Evolutionary conservation across 2,888 invertebrate species (phyloP).

Genomic region (Monoplex corrugatus): DNA sequence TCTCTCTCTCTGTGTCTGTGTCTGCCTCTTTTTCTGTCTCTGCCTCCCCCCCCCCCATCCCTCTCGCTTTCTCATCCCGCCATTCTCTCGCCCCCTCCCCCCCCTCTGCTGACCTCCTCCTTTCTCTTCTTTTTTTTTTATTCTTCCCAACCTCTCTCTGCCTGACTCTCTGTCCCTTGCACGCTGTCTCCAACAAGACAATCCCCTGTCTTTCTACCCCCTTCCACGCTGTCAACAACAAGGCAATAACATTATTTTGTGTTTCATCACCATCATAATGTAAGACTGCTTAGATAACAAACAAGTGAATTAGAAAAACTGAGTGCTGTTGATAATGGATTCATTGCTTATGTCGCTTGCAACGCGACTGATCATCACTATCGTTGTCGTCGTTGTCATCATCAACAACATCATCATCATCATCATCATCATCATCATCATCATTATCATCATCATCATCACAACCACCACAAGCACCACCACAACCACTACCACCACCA

Average conservation of each 20-base stretch:
- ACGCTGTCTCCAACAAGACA: slow-evolving; percentile 29
- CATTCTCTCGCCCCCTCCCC: neutral
- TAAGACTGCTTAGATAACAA: neutral
- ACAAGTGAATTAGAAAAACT: neutral
- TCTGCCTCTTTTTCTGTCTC: neutral
- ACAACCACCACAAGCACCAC: no score
- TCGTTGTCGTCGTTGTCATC: no score
- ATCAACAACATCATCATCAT: no score
- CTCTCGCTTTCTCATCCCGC: neutral
- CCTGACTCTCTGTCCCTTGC: neutral
- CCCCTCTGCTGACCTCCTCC: neutral
- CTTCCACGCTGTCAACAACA: neutral
- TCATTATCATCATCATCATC: no score
- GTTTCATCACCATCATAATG: no score
- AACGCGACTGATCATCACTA: no score
- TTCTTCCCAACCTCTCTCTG: neutral
- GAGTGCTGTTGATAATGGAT: neutral
- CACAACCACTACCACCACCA: no score
- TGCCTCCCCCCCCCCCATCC: neutral
- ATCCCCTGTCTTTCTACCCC: neutral
- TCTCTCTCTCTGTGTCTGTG: neutral
- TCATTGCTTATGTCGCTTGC: neutral
- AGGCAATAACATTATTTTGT: neutral
- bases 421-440: no score
- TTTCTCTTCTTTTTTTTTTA: neutral